These are phyloP conservation scores for Erpornis zantholeuca DNA, from an alignment of 2,113 vertebrate genomes.

Conservation along the genomic window DNA sequence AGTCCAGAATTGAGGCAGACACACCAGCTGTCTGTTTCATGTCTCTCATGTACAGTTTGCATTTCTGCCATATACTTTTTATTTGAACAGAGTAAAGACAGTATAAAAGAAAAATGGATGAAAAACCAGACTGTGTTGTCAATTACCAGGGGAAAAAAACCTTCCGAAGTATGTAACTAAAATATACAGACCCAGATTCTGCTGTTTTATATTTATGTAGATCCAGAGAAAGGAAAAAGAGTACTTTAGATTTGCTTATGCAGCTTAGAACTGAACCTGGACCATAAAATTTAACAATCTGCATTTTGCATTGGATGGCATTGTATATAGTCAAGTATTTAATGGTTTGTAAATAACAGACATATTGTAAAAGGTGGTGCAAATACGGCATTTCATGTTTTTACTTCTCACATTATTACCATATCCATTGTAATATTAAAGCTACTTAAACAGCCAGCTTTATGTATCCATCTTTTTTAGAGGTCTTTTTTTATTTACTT, in stretches of 20 bases:
- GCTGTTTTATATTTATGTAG: background rate
- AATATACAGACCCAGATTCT: background rate
- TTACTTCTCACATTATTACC: background rate
- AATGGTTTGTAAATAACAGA: background rate
- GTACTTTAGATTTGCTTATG: background rate
- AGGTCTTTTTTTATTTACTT: background rate
- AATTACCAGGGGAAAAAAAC: background rate
- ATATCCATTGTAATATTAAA: conserved; percentile 4
- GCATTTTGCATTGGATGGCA: background rate
- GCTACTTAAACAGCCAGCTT: background rate
- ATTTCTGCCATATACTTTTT: background rate
- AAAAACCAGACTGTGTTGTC: background rate
- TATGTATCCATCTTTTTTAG: conserved; percentile 6
- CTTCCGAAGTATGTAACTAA: background rate
- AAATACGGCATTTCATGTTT: conserved; percentile 10
- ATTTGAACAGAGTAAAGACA: background rate
- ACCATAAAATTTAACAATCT: background rate
- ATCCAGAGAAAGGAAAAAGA: background rate
- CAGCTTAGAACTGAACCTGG: background rate
- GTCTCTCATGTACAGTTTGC: background rate
- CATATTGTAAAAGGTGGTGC: background rate
- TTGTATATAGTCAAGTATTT: background rate
- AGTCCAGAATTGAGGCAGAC: background rate
- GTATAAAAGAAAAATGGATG: background rate
- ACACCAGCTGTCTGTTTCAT: background rate